Base-by-base conservation (phyloP, 2,113 vertebrate genomes). In the Dipodomys spectabilis region DNA sequence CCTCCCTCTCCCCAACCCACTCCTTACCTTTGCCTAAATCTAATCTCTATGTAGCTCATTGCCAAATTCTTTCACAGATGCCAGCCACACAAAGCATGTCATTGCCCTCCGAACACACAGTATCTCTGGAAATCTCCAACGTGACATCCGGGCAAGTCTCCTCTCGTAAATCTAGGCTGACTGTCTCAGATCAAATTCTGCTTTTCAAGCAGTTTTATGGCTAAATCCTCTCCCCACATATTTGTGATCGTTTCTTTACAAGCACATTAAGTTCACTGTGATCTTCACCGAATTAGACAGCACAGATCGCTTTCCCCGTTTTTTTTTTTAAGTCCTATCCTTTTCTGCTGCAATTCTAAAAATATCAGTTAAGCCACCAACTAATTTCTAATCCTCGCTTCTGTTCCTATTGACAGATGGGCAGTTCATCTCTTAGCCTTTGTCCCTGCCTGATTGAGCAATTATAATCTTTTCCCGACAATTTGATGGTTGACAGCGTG, bases 351-450 rank as follows among this genome's bases (percentile, higher is more conserved):
- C 96, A 96, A 81, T 93, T 97, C 98, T 98, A 98, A 98, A 98
- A 98, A 98, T 98, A 98, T 27, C 96, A 57, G 95, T 96, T 97
- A 98, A 98, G 95, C 97, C 96, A 81, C 96, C 83, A 3, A 96
- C 98, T 98, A 97, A 97, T 98, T 98, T 98, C 96, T 98, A 98
- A 98, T 98, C 98, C 97, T 94, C 7, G 0, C 94, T 97, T 94
- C 96, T 96, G 67, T 93, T 94, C 95, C 97, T 95, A 97, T 15
- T 88, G 95, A 88, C 91, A 87, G 90, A 88, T 67, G 90, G 90
- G 67, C 53, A 75, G 88, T 80, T 86, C 91, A 35, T 83, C 53
- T 67, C 93, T 81, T 62, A 81, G 93, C 94, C 95, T 94, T 93
- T 95, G 92, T 95, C 92, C 95, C 95, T 85, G 39, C 81, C 75